These are phyloP conservation scores for Podiceps cristatus DNA, from an alignment of 2,113 vertebrate genomes.

Conservation along the genomic window DNA sequence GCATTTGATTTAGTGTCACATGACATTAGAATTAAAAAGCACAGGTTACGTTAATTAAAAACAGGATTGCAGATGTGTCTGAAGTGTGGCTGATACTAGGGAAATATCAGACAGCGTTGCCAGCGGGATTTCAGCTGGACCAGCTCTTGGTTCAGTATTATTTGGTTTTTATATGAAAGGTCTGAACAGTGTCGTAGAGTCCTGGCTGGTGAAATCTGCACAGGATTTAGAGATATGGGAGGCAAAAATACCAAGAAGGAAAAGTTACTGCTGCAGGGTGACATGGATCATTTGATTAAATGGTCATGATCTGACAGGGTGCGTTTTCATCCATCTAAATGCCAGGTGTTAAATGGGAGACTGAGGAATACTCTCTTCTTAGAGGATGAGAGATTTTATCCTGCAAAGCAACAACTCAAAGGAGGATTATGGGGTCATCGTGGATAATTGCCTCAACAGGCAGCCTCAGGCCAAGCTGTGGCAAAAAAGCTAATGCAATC, in stretches of 20 bases:
- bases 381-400: background rate
- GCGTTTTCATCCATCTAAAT: background rate
- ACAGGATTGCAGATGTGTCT: background rate
- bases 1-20: background rate
- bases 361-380: background rate
- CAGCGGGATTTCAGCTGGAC: background rate
- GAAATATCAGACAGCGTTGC: background rate
- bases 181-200: rapidly evolving
- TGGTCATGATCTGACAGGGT: background rate
- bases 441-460: background rate
- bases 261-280: background rate
- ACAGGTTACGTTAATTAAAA: background rate
- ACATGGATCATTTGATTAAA: background rate
- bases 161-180: background rate
- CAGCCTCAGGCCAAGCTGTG: background rate
- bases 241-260: background rate
- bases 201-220: background rate
- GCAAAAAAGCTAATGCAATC: background rate
- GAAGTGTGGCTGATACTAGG: background rate
- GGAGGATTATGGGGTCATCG: background rate
- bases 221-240: background rate
- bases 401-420: background rate
- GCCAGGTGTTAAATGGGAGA: background rate
- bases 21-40: background rate
- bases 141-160: background rate